Conservation (phyloP, 2,888 invertebrate species). For the Drosophila colorata region DNA sequence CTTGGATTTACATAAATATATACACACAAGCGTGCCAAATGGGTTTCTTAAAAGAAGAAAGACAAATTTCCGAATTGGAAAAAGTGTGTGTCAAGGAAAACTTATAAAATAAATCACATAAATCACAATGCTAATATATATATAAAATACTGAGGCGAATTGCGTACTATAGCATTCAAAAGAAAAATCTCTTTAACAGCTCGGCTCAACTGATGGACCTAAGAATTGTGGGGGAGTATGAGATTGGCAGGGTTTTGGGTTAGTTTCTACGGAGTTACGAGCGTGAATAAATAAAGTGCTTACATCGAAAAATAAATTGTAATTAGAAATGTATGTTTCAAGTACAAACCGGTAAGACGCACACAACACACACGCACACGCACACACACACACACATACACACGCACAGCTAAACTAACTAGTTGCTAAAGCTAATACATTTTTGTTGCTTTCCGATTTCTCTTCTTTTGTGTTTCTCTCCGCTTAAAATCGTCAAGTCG, state of each 20-base stretch:
- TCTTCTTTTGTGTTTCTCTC: conserved; percentile 7
- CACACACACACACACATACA: conserved; percentile 58
- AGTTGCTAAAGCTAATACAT: conserved; percentile 47
- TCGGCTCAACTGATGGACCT: background rate
- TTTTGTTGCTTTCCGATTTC: conserved; percentile 16
- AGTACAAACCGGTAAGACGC: background rate
- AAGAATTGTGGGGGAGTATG: background rate
- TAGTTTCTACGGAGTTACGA: background rate
- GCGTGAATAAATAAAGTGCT: conserved; percentile 24
- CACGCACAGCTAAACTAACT: conserved; percentile 13
- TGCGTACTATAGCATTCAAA: background rate
- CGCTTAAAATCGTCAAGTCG: conserved; percentile 51
- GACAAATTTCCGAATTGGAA: background rate
- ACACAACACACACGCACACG: conserved; percentile 1
- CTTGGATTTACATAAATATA: too few species aligned
- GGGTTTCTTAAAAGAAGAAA: too few species aligned
- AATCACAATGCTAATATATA: conserved; percentile 35
- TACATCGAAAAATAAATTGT: background rate
- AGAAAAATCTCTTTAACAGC: background rate
- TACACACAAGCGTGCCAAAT: too few species aligned
- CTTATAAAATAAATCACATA: conserved; percentile 44
- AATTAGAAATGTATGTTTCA: background rate
- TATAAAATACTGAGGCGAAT: conserved; percentile 9
- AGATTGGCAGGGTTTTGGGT: background rate
- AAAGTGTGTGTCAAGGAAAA: background rate